Evolutionary conservation across 2,113 vertebrate genomes (phyloP).

Genomic region (Percina caprodes): DNA sequence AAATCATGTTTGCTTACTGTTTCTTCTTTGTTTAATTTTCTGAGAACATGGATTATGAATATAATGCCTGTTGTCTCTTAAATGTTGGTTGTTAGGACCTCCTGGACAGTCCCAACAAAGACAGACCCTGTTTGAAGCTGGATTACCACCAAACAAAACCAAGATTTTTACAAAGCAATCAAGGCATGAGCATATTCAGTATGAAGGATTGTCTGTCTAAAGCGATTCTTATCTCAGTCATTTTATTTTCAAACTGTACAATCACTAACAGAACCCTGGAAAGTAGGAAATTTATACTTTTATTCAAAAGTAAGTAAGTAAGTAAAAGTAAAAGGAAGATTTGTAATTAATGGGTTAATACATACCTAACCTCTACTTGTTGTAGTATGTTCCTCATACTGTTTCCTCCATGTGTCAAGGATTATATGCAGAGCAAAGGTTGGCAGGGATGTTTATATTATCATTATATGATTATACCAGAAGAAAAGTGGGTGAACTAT

Average conservation of each 20-base stretch:
- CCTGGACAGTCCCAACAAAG: not conserved
- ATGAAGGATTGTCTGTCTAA: not conserved
- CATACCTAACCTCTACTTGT: not conserved
- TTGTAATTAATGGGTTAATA: not conserved
- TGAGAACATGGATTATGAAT: not conserved
- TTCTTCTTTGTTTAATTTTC: not conserved
- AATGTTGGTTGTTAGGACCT: not conserved
- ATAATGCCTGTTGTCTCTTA: not conserved
- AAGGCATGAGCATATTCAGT: not conserved
- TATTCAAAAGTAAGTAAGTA: not conserved
- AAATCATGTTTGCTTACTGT: not conserved
- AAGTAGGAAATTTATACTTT: not conserved
- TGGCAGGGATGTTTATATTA: not conserved
- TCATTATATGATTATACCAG: not conserved
- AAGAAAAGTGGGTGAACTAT: slow-evolving; percentile 10
- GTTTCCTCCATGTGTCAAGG: not conserved
- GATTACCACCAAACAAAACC: not conserved
- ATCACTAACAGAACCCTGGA: not conserved
- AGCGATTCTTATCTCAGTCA: not conserved
- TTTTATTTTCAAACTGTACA: not conserved
- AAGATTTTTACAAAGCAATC: not conserved
- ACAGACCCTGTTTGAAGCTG: not conserved
- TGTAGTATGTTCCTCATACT: too few relatives aligned
- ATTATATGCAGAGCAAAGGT: not conserved
- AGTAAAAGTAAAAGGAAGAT: not conserved